phyloP scores from a whole-genome alignment of 2,113 vertebrate species.

The Mesocricetus auratus region DNA sequence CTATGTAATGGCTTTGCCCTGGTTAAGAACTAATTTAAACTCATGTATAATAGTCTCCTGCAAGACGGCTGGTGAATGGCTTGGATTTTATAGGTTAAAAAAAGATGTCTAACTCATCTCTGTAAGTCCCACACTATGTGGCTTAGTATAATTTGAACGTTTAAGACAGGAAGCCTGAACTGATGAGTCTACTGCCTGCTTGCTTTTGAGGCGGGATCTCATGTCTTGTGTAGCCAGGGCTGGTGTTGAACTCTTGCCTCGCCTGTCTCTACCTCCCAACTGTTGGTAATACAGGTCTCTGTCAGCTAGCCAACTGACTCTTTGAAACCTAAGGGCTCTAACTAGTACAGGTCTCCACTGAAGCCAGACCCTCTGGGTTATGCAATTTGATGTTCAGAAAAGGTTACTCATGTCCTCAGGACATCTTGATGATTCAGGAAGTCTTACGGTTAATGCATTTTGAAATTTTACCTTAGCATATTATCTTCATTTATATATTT shows the following conservation, averaged over 20 bases:
- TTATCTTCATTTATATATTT: neutral
- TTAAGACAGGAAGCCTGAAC: neutral
- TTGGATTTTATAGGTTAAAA: constrained; percentile 4
- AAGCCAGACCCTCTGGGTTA: neutral
- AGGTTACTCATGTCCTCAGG: neutral
- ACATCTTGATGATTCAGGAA: neutral
- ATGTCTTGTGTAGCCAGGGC: neutral
- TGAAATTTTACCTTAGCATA: constrained; percentile 50
- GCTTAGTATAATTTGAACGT: constrained; percentile 17
- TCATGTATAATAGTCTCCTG: neutral
- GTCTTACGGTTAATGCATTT: neutral
- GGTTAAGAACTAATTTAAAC: neutral
- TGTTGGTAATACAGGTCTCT: neutral
- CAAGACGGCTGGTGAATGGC: neutral
- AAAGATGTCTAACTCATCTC: neutral
- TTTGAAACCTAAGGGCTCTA: neutral
- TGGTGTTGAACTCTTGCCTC: neutral
- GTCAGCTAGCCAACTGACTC: too few relatives aligned
- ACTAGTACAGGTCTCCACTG: neutral
- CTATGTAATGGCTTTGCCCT: neutral
- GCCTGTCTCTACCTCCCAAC: neutral
- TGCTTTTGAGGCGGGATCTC: neutral
- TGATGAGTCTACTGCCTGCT: neutral
- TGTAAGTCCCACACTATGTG: neutral
- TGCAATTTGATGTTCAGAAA: constrained; percentile 15